Conservation (phyloP, 2,113 vertebrate species). For the Melanostigma gelatinosum region DNA sequence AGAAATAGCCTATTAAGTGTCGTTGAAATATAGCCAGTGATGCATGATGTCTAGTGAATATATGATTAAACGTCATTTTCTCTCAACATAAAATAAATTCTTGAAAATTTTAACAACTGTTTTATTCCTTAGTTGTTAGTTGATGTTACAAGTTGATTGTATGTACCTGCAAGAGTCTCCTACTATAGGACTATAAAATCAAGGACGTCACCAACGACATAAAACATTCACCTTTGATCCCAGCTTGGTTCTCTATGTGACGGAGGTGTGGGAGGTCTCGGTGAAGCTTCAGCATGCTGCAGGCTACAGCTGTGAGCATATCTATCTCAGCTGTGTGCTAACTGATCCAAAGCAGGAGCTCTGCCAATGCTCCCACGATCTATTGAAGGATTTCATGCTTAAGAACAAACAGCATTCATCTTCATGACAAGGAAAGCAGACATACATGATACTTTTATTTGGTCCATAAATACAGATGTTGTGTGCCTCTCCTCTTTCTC, state of each 20-base stretch:
- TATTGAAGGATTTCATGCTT: slow-evolving; percentile 48
- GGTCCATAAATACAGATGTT: slow-evolving; percentile 26
- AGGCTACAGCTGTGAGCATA: slow-evolving; percentile 42
- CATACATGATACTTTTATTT: slow-evolving; percentile 5
- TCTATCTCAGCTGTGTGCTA: slow-evolving; percentile 50
- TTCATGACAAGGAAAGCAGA: slow-evolving; percentile 37
- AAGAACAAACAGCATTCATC: slow-evolving; percentile 61
- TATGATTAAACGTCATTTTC: not conserved
- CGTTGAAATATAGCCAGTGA: not conserved
- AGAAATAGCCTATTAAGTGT: not conserved
- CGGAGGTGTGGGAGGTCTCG: not conserved
- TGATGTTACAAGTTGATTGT: not conserved
- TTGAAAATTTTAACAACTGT: not conserved
- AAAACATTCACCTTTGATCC: slow-evolving; percentile 13
- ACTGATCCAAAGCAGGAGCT: slow-evolving; percentile 45
- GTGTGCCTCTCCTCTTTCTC: slow-evolving; percentile 13
- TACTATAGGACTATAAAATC: not conserved
- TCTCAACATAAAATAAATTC: not conserved
- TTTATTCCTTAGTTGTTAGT: not conserved
- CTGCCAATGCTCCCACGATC: slow-evolving; percentile 38
- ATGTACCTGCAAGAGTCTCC: not conserved
- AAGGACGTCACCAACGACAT: not conserved
- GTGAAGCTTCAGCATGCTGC: slow-evolving; percentile 3
- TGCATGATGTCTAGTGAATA: not conserved
- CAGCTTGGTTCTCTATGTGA: slow-evolving; percentile 3